Evolutionary conservation across 2,797 vertebrate species (phyloP).

Genomic region (Gymnopithys bicolor): DNA sequence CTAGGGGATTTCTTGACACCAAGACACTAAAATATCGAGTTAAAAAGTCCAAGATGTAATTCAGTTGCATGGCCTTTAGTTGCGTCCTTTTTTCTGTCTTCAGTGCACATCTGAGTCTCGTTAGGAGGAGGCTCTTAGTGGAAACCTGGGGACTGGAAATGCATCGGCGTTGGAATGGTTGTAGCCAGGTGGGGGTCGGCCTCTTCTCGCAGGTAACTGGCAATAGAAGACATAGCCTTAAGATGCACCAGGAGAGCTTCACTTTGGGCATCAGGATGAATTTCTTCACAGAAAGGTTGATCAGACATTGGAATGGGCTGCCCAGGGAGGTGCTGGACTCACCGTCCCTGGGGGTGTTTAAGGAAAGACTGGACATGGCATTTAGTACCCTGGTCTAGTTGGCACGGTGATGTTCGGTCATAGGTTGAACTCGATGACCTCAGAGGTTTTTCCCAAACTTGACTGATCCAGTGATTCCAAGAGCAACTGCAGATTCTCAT

Average conservation of each 20-base stretch:
- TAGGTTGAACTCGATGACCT: too few species aligned
- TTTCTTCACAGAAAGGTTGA: background rate
- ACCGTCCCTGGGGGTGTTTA: background rate
- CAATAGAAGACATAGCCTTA: accelerated
- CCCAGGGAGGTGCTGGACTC: background rate
- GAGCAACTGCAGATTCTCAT: too few species aligned
- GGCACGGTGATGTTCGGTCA: too few species aligned
- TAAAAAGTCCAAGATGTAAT: background rate
- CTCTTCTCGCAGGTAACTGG: background rate
- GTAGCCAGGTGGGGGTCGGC: background rate
- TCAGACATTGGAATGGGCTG: background rate
- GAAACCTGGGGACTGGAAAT: accelerated
- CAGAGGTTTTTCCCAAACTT: too few species aligned
- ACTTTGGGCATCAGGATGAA: background rate
- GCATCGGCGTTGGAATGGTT: background rate
- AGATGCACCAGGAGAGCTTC: background rate
- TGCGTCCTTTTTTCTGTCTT: background rate
- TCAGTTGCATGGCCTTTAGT: background rate
- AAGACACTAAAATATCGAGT: background rate
- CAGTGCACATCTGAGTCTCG: background rate
- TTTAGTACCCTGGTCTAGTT: too few species aligned
- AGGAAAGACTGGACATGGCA: background rate
- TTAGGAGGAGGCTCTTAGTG: background rate
- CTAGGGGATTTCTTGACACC: background rate
- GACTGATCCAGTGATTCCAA: too few species aligned